These are phyloP conservation scores for Ectobius pallidus DNA, from an alignment of 2,888 invertebrate genomes.

Conservation along the genomic window DNA sequence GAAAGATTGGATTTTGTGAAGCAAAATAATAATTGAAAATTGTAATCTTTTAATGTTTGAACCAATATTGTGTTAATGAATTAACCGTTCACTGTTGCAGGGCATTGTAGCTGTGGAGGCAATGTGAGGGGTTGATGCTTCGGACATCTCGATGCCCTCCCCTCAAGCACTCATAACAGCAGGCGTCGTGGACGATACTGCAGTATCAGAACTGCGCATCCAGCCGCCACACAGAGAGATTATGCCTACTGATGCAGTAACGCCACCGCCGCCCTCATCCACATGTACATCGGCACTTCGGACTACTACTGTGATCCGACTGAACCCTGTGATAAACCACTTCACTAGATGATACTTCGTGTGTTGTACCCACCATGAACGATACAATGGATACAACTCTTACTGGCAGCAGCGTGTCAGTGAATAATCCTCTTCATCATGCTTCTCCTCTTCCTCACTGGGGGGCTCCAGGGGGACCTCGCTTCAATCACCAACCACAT, in stretches of 20 bases:
- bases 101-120: background rate
- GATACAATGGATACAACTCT: conserved; percentile 30
- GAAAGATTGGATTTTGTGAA: too few species aligned
- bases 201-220: background rate
- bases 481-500: conserved; percentile 30
- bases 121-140: conserved; percentile 17
- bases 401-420: conserved; percentile 30
- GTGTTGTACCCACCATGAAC: conserved; percentile 33
- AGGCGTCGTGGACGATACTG: background rate
- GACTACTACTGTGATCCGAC: background rate
- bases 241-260: conserved; percentile 10
- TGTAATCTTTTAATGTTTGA: too few species aligned
- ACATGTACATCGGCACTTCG: conserved; percentile 1
- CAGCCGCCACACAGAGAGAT: background rate
- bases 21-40: too few species aligned
- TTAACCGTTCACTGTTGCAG: conserved; percentile 4
- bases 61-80: too few species aligned
- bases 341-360: conserved; percentile 38
- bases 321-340: conserved; percentile 11
- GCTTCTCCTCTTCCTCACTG: conserved; percentile 7
- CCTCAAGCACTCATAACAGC: background rate
- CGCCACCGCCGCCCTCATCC: background rate
- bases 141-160: conserved; percentile 12
- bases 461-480: conserved; percentile 20
- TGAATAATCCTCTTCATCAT: conserved; percentile 31